Evolutionary conservation across 2,113 vertebrate genomes (phyloP).

Genomic region (Arvicanthis niloticus): DNA sequence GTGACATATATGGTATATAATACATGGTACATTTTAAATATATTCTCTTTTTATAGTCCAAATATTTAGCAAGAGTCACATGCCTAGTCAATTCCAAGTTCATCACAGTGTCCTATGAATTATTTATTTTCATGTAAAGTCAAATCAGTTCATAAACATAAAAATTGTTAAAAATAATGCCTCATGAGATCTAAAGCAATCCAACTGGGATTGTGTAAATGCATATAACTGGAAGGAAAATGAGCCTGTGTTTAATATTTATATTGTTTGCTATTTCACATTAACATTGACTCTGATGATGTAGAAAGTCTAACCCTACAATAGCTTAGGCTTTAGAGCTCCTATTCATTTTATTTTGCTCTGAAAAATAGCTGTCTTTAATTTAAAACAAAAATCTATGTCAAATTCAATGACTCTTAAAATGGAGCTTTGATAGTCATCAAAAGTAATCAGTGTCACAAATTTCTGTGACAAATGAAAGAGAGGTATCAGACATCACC

Average conservation of each 20-base stretch:
- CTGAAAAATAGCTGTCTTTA: slow-evolving; percentile 78
- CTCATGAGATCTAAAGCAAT: slow-evolving; percentile 61
- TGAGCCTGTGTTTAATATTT: slow-evolving; percentile 75
- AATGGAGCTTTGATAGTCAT: background rate
- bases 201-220: slow-evolving; percentile 9
- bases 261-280: slow-evolving; percentile 78
- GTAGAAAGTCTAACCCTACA: slow-evolving; percentile 78
- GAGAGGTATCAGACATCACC: background rate
- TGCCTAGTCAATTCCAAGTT: slow-evolving; percentile 31
- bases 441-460: background rate
- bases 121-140: slow-evolving; percentile 53
- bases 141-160: slow-evolving; percentile 55
- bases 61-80: slow-evolving; percentile 48
- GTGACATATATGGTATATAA: background rate
- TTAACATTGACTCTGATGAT: slow-evolving; percentile 64
- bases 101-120: slow-evolving; percentile 14
- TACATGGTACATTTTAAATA: background rate
- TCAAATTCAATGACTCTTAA: background rate
- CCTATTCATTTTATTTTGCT: slow-evolving; percentile 74
- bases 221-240: slow-evolving; percentile 79
- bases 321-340: slow-evolving; percentile 74
- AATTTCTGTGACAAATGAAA: background rate
- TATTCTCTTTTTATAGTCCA: slow-evolving; percentile 36
- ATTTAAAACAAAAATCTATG: background rate
- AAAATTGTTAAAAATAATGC: slow-evolving; percentile 64